Evolutionary conservation across 2,888 invertebrate species (phyloP), one percentile per base, ranked within the genome.

Genomic region (Myathropa florea): DNA sequence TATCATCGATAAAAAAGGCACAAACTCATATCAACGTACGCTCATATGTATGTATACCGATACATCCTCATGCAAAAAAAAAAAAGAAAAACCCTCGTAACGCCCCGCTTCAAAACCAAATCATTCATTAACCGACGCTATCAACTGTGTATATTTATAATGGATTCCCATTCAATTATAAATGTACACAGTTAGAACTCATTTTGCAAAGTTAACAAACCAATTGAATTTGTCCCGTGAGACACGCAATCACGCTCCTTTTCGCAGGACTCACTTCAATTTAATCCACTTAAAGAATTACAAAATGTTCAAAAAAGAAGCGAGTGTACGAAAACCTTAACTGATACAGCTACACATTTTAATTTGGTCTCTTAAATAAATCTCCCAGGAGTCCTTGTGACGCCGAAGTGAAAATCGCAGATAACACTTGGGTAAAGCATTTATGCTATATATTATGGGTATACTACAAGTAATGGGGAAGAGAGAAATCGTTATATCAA

Each of bases 221-320:
- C 86, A 87, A 87, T 87, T 83, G 86, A 87, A 83, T 87, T 71
- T 28, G 57, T 87, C 83, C 86, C 86, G 78, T 71, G 87, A 83
- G 87, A 83, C 79, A 83, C 68, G 71, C 79, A 87, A 83, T 87
- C 83, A 76, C 63, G 79, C 33, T 83, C 70, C 76, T 57, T 73
- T 78, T 79, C 71, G 63, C 79, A 87, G 79, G 72, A 76, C 76
- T 80, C 75, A 78, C 87, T 87, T 83, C 75, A 87, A 87, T 87
- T 87, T 87, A 87, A 87, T 87, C 87, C 87, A 87, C 87, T 87
- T 83, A 87, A 76, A 63, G 77, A 83, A 87, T 87, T 87, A 83
- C 79, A 76, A 87, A 76, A 72, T 76, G 33, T 46, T 64, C 21
- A 70, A 60, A 81, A 53, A 23, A 64, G 28, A n/a, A 30, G 64